These are phyloP conservation scores for Drosophila tani DNA, from an alignment of 1,140 invertebrate species.

Conservation along the genomic window DNA sequence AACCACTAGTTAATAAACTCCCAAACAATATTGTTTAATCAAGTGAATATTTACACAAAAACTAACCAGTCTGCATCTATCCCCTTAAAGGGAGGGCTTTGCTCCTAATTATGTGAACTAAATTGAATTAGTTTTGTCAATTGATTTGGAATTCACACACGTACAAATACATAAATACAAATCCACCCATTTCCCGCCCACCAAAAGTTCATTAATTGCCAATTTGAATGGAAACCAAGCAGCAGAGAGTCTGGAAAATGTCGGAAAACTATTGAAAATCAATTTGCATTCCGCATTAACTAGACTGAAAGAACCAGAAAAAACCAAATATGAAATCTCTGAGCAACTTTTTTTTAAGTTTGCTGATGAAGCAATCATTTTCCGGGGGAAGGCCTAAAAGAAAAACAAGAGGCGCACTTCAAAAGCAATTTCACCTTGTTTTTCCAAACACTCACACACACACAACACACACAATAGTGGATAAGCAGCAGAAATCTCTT, in stretches of 20 bases:
- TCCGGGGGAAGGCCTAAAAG: constrained; percentile 17
- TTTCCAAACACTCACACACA: constrained; percentile 48
- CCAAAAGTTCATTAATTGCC: constrained; percentile 8
- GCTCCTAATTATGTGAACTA: constrained; percentile 17
- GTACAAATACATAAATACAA: not conserved
- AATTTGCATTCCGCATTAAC: constrained; percentile 29
- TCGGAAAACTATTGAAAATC: constrained; percentile 30
- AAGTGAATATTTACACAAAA: constrained; percentile 1
- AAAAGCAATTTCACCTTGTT: constrained; percentile 73
- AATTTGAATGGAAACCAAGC: constrained; percentile 16
- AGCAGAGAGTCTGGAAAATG: constrained; percentile 7
- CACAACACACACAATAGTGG: constrained; percentile 17
- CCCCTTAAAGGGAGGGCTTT: not conserved
- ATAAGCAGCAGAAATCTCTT: constrained; percentile 50
- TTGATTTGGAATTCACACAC: constrained; percentile 7
- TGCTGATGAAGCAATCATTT: constrained; percentile 54
- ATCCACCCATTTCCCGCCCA: not conserved
- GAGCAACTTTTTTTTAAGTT: not conserved
- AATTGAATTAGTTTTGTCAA: constrained; percentile 20
- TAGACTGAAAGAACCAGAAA: constrained; percentile 2
- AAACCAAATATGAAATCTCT: not conserved
- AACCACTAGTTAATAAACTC: not conserved
- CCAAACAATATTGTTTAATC: not conserved
- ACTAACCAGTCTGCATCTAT: not conserved
- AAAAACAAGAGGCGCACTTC: constrained; percentile 54